phyloP scores from a whole-genome alignment of 2,888 invertebrate genomes.

The Parthenolecanium corni region DNA sequence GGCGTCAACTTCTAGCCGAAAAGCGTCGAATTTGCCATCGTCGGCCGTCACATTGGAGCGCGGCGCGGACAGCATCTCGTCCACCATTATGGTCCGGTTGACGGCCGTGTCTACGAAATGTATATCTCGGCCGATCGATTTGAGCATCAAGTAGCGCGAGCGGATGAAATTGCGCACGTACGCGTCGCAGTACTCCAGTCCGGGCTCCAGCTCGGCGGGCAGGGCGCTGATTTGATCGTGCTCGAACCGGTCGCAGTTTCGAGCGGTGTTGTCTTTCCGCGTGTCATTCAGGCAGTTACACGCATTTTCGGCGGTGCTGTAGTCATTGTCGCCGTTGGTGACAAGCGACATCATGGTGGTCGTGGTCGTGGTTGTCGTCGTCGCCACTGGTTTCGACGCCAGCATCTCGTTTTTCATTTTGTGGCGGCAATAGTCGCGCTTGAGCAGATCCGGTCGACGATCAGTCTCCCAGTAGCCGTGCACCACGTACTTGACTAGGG shows the following conservation, averaged over 20 bases:
- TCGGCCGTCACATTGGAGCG: neutral
- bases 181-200: slow-evolving; percentile 11
- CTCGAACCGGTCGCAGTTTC: slow-evolving; percentile 12
- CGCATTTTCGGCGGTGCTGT: no score
- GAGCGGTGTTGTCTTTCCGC: neutral
- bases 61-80: neutral
- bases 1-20: slow-evolving; percentile 5
- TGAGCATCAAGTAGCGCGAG: neutral
- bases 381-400: neutral
- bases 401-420: slow-evolving; percentile 2
- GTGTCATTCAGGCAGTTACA: slow-evolving; percentile 1
- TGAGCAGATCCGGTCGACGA: slow-evolving; percentile 33
- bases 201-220: neutral
- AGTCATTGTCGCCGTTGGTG: no score
- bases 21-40: slow-evolving; percentile 13
- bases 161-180: slow-evolving; percentile 8
- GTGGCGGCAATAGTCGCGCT: slow-evolving; percentile 36
- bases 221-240: slow-evolving; percentile 1
- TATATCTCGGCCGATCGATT: slow-evolving; percentile 1
- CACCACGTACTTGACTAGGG: slow-evolving; percentile 46
- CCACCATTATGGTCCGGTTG: neutral
- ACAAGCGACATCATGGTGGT: neutral
- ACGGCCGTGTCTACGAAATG: slow-evolving; percentile 30
- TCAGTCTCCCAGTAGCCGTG: slow-evolving; percentile 36
- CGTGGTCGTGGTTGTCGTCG: neutral